Conservation (phyloP, 2,113 vertebrate species). For the Nesoenas mayeri region DNA sequence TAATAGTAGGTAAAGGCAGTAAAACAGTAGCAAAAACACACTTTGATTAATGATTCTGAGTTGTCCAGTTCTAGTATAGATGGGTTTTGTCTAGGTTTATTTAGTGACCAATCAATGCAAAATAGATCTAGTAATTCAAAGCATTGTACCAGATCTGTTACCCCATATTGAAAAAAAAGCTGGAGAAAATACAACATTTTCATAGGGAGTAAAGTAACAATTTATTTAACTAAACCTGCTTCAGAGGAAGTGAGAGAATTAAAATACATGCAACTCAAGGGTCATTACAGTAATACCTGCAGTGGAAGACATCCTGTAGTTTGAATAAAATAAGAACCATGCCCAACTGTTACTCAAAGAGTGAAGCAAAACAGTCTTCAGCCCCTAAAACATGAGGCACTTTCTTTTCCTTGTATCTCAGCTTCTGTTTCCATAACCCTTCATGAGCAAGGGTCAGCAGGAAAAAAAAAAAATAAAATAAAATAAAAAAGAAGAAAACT, state of each 20-base stretch:
- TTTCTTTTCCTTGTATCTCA: background rate
- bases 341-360: background rate
- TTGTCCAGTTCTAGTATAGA: conserved; percentile 54
- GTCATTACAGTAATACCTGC: background rate
- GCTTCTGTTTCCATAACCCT: background rate
- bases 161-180: background rate
- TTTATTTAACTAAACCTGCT: background rate
- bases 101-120: conserved; percentile 70
- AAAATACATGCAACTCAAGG: background rate
- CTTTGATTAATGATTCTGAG: conserved; percentile 71
- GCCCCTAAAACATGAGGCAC: fast-evolving
- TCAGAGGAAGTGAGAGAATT: background rate
- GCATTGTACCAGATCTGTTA: conserved; percentile 16
- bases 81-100: conserved; percentile 66
- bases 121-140: conserved; percentile 69
- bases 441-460: fast-evolving
- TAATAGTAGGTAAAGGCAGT: conserved; percentile 71
- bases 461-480: background rate
- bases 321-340: background rate
- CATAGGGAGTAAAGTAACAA: background rate
- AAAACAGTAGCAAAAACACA: conserved; percentile 67
- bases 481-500: background rate
- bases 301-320: background rate
- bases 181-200: conserved; percentile 6
- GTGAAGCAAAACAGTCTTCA: background rate